A percentile compares a stretch with the other conserved stretches of the same genome.
phyloP scores from a whole-genome alignment of 2,888 invertebrate species.

The Macrosiphum euphorbiae region DNA sequence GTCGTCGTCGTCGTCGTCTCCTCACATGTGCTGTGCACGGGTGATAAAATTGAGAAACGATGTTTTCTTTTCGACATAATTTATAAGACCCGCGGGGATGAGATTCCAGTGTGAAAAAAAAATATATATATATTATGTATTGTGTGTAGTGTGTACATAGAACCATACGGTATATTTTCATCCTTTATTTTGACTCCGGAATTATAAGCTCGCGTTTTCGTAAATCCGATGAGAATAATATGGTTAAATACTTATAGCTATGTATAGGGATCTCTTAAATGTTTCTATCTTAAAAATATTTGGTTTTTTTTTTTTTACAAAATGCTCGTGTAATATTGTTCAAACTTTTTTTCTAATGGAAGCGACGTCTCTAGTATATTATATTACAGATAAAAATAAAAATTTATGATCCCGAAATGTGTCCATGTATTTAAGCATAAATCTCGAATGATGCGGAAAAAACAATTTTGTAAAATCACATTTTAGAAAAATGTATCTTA shows the following conservation, averaged over 20 bases:
- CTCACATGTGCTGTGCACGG: constrained; percentile 16
- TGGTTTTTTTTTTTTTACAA: background rate
- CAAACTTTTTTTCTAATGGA: background rate
- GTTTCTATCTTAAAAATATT: background rate
- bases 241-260: background rate
- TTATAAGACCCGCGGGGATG: constrained; percentile 30
- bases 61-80: constrained; percentile 49
- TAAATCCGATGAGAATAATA: background rate
- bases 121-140: background rate
- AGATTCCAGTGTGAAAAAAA: constrained; percentile 1
- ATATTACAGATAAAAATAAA: background rate
- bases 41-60: constrained; percentile 36
- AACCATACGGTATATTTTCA: background rate
- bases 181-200: background rate
- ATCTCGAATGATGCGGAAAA: background rate
- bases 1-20: background rate
- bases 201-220: background rate
- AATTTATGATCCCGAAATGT: background rate
- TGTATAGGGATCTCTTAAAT: background rate
- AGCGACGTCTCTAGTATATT: background rate
- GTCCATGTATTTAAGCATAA: background rate
- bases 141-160: no score
- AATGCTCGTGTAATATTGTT: background rate
- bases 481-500: background rate
- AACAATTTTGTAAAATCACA: background rate